These are phyloP conservation scores for Diplolepis rosae DNA, from an alignment of 2,888 invertebrate species.

Conservation along the genomic window DNA sequence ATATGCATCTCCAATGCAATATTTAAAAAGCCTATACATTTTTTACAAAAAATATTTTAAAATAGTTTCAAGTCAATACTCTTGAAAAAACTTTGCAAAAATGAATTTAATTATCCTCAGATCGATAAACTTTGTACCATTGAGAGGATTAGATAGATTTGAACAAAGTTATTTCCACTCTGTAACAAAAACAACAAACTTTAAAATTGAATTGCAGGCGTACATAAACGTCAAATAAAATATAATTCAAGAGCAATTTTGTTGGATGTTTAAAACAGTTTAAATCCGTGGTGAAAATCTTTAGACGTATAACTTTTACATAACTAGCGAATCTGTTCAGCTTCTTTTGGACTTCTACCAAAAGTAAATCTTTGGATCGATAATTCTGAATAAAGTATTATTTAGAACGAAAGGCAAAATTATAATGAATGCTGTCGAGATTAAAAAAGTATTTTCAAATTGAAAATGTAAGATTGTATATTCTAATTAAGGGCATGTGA, in stretches of 20 bases:
- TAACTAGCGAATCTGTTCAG: not conserved
- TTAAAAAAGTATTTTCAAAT: too few relatives aligned
- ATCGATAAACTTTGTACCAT: not conserved
- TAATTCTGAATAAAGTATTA: not conserved
- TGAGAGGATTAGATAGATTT: not conserved
- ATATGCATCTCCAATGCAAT: not conserved
- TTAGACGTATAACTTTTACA: not conserved
- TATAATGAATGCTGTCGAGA: not conserved
- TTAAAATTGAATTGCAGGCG: not conserved
- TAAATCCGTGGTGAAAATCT: not conserved
- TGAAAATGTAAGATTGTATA: too few relatives aligned
- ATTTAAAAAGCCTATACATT: not conserved
- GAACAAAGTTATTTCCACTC: not conserved
- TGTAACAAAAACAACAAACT: not conserved
- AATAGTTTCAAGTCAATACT: not conserved
- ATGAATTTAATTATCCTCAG: not conserved
- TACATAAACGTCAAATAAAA: not conserved
- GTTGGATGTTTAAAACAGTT: not conserved
- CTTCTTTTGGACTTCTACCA: slow-evolving; percentile 35
- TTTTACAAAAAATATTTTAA: not conserved
- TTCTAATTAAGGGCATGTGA: too few relatives aligned
- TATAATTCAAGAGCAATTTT: not conserved
- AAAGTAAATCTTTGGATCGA: slow-evolving; percentile 33
- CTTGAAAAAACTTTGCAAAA: not conserved
- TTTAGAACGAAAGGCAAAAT: slow-evolving; percentile 1